These are phyloP conservation scores for Poecilia picta DNA, from an alignment of 2,797 vertebrate genomes.

Conservation along the genomic window DNA sequence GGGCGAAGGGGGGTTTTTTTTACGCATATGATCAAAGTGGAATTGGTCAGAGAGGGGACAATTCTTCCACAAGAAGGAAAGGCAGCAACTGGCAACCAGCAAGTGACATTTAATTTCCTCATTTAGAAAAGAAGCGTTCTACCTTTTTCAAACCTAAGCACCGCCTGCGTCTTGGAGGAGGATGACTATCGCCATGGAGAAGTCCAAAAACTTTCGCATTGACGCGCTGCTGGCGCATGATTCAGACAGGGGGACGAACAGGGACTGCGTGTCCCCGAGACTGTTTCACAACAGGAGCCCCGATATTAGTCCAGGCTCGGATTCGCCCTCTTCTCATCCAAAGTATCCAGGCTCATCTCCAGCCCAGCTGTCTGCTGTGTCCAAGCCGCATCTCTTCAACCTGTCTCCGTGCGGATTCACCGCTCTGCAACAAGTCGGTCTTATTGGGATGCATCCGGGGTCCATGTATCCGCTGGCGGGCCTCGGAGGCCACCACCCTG, in stretches of 20 bases:
- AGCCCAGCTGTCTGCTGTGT: conserved; percentile 62
- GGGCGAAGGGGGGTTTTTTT: conserved; percentile 27
- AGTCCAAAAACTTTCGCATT: conserved; percentile 91
- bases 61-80: conserved; percentile 1
- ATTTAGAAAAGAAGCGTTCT: background rate
- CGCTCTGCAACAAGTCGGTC: conserved; percentile 72
- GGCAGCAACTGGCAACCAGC: background rate
- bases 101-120: background rate
- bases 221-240: conserved; percentile 89
- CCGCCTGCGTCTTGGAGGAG: background rate
- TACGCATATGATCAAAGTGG: conserved; percentile 22
- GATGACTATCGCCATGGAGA: conserved; percentile 78
- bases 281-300: conserved; percentile 65
- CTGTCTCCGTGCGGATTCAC: conserved; percentile 78
- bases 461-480: conserved; percentile 80
- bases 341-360: conserved; percentile 25
- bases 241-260: conserved; percentile 56
- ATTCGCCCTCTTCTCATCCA: conserved; percentile 76
- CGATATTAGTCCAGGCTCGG: conserved; percentile 72
- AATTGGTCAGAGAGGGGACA: conserved; percentile 19
- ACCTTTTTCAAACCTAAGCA: background rate
- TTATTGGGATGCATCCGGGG: conserved; percentile 78
- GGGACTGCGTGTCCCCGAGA: conserved; percentile 63
- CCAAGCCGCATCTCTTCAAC: conserved; percentile 74
- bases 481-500: conserved; percentile 80